Evolutionary conservation across 2,888 invertebrate species (phyloP), one percentile per base, ranked within the genome.

Genomic region (Drosophila neonasuta): DNA sequence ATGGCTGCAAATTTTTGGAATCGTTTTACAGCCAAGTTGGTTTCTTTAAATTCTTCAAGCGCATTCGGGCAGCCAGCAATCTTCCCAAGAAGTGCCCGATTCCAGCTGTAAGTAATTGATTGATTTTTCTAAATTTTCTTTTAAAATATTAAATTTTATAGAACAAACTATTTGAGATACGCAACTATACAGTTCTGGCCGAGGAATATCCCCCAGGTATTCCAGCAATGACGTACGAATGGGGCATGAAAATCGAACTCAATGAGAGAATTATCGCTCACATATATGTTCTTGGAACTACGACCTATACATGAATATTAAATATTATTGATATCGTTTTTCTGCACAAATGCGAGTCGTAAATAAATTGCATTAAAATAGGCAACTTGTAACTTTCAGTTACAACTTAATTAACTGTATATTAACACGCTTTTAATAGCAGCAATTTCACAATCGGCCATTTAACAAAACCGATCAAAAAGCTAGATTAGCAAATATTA

Each of bases 71-170:
- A 0, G 36, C n/a, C 0, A 68, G 80, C 52, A 77, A 76, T 60
- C 32, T 88, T 0, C 81, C 83, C 3, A 54, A 13, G 3, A 49
- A n/a, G 0, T 87, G 87, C 60, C 87, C 87, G 0, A 0, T 74
- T 0, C 5, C 9, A 5, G 44, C 61, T 24, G 87, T 44, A 11
- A 44, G 44, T 44, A 42, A 6, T 11, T 44, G 5, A 17, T 44
- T 17, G 6, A 24, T 24, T 24, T 24, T 24, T 1, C 24, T 1
- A 24, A 4, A 24, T 6, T 24, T 24, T 1, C 1, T 24, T 24
- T 24, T 24, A 24, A 1, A 24, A 24, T 24, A 1, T 24, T 6
- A 6, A 5, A 0, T 24, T 6, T 20, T 44, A 6, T 44, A 44
- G 44, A 44, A 44, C 20, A 44, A 44, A 20, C 10, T 44, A 2